A percentile compares a stretch with the other conserved stretches of the same genome.
Conservation (phyloP, 2,797 vertebrate genomes). For the Ciconia nigra region DNA sequence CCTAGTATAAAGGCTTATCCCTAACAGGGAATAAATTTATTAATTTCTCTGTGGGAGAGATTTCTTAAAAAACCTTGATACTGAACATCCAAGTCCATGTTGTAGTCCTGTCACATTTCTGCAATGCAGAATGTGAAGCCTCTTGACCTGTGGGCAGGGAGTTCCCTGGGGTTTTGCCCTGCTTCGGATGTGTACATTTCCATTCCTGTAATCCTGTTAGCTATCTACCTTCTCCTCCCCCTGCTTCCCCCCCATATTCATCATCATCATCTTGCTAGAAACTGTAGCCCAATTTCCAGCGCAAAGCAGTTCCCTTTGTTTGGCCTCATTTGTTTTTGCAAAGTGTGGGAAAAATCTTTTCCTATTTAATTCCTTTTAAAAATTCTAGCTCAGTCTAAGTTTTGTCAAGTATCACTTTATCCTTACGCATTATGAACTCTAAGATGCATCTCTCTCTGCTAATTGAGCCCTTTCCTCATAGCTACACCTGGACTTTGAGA, state of each 20-base stretch:
- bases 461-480: background rate
- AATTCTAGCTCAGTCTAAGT: background rate
- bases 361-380: background rate
- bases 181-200: background rate
- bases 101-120: background rate
- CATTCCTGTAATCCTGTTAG: background rate
- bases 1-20: background rate
- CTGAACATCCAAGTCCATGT: background rate
- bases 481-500: background rate
- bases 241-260: background rate
- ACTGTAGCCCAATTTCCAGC: background rate
- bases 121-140: background rate
- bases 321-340: background rate
- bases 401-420: background rate
- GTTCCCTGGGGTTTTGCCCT: background rate
- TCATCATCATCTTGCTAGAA: background rate
- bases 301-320: background rate
- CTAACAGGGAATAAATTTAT: background rate
- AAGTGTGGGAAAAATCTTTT: background rate
- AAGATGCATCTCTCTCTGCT: background rate
- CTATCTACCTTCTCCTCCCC: background rate
- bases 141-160: background rate
- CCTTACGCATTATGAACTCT: background rate
- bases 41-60: background rate
- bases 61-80: background rate